Percentiles rank a stretch among this genome's conserved stretches.
Conservation (phyloP, 2,113 vertebrate species). For the Spizaetus ornatus region DNA sequence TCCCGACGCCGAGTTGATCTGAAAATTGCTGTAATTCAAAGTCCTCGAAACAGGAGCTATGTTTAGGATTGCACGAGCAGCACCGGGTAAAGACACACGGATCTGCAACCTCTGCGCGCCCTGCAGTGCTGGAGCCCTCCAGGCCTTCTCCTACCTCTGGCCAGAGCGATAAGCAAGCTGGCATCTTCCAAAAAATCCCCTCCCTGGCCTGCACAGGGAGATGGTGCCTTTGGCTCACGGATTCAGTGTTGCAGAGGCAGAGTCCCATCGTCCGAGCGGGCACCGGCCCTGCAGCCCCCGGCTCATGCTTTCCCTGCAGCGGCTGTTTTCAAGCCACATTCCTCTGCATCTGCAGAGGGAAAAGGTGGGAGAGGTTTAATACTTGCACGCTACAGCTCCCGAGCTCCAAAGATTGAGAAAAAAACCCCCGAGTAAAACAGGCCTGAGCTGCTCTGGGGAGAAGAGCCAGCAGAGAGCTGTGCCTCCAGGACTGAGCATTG, state of each 20-base stretch:
- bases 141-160: background rate
- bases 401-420: background rate
- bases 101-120: rapidly evolving
- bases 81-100: background rate
- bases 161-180: background rate
- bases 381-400: background rate
- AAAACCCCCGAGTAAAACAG: rapidly evolving
- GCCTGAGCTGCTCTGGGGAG: rapidly evolving
- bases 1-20: rapidly evolving
- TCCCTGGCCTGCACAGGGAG: background rate
- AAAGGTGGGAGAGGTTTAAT: background rate
- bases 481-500: background rate
- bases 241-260: background rate
- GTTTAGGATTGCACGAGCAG: background rate
- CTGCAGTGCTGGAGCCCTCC: background rate
- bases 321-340: rapidly evolving
- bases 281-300: background rate
- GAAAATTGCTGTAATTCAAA: rapidly evolving
- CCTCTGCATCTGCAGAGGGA: background rate
- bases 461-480: rapidly evolving
- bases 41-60: rapidly evolving
- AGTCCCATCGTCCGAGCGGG: rapidly evolving
- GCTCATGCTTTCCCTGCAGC: rapidly evolving
- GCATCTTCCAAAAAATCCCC: background rate
- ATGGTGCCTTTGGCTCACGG: rapidly evolving